These are phyloP conservation scores for Procavia capensis DNA, from an alignment of 2,113 vertebrate species.

Conservation along the genomic window DNA sequence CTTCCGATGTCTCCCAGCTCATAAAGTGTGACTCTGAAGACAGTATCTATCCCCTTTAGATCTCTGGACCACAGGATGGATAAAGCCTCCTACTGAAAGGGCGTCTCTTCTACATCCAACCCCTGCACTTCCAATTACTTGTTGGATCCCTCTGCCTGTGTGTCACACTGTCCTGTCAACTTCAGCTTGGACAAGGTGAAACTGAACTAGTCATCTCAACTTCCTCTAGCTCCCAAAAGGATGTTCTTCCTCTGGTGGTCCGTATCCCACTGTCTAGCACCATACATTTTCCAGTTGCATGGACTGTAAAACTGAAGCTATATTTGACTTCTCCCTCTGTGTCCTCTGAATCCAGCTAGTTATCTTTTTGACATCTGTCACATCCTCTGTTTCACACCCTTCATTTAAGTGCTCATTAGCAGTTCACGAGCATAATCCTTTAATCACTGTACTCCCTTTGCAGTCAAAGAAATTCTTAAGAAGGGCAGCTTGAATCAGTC, in stretches of 20 bases:
- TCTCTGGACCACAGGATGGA: not conserved
- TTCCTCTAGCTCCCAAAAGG: not conserved
- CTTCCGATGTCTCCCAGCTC: constrained; percentile 1
- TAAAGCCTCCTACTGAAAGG: not conserved
- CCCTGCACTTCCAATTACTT: not conserved
- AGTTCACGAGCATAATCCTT: not conserved
- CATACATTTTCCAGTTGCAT: not conserved
- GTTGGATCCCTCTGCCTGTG: not conserved
- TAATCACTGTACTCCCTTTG: not conserved
- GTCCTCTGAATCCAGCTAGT: not conserved
- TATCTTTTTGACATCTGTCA: not conserved
- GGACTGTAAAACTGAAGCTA: not conserved
- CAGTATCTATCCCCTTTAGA: not conserved
- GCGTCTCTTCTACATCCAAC: not conserved
- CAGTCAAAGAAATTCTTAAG: constrained; percentile 3
- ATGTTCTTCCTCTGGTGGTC: not conserved
- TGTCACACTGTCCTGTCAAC: not conserved
- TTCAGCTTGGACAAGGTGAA: not conserved
- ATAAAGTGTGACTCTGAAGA: constrained; percentile 2
- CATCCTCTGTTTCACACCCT: not conserved
- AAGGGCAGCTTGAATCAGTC: not conserved
- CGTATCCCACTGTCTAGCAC: not conserved
- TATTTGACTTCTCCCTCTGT: not conserved
- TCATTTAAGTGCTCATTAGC: not conserved
- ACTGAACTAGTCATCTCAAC: not conserved